These are phyloP conservation scores for Sebastiscus albofasciatus DNA, from an alignment of 2,797 vertebrate genomes.

Conservation along the genomic window DNA sequence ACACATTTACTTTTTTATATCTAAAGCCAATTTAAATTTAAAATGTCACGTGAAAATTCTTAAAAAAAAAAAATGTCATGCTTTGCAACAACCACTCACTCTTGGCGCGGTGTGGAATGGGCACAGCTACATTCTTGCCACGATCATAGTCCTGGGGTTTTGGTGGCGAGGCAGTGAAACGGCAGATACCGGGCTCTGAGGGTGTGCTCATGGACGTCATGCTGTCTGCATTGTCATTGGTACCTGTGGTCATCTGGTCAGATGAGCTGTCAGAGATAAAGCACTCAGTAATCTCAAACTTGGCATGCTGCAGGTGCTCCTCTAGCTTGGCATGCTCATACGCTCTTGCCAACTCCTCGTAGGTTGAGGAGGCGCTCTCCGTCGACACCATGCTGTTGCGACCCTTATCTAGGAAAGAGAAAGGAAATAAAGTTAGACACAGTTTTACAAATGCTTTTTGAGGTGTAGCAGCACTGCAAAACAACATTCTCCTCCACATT, in stretches of 20 bases:
- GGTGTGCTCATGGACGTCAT: slow-evolving; percentile 99
- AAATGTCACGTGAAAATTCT: background rate
- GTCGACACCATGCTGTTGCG: slow-evolving; percentile 99
- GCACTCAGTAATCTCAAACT: slow-evolving; percentile 99
- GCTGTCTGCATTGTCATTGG: slow-evolving; percentile 97
- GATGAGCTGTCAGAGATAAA: slow-evolving; percentile 99
- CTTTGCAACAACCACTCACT: slow-evolving; percentile 80
- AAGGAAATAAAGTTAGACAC: background rate
- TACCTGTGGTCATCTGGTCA: slow-evolving; percentile 99
- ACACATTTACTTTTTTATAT: background rate
- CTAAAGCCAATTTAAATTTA: background rate
- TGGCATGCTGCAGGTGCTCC: slow-evolving; percentile 97
- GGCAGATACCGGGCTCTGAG: slow-evolving; percentile 96
- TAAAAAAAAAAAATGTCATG: background rate
- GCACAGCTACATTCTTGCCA: slow-evolving; percentile 97
- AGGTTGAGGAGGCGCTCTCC: slow-evolving; percentile 98
- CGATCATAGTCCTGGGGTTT: slow-evolving; percentile 97
- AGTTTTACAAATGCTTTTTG: background rate
- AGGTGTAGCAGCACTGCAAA: background rate
- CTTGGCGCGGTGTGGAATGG: slow-evolving; percentile 98
- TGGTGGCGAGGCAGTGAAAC: slow-evolving; percentile 96
- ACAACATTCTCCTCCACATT: background rate
- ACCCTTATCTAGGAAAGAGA: slow-evolving; percentile 89
- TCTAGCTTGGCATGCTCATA: slow-evolving; percentile 99
- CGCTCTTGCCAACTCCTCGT: slow-evolving; percentile 96